Base-by-base conservation (phyloP, 2,113 vertebrate species). In the Prinia subflava region DNA sequence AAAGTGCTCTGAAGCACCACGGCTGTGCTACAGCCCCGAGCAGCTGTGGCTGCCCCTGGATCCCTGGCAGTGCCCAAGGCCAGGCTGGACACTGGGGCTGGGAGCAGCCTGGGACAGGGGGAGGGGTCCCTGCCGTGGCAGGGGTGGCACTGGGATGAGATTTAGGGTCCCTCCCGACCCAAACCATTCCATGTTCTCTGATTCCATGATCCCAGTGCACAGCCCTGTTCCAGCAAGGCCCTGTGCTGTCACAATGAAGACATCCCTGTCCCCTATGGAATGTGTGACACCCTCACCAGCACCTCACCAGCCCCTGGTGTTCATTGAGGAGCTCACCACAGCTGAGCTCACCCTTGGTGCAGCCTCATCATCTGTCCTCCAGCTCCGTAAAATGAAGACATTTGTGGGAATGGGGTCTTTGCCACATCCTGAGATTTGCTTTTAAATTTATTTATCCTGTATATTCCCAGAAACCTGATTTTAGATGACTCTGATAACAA, bases 261-360 rank as follows among this genome's bases (percentile, higher is more conserved):
- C 9, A 9, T 4, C 28, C 1, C 33, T 68, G 62, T 65, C 7
- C 3, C 33, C 15, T 15, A 0, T 30, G 53, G 71, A 22, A 3
- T 11, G 27, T 52, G 60, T 49, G 46, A 33, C 37, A 27, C 9
- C 4, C 17, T 7, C 64, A 18, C 49, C 55, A 60, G 18, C 73
- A 31, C 15, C 5, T 0, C 67, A 35, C 3, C 62, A 79, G 23
- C 39, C n/a, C 33, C 52, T 5, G 11, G 46, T 25, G 37, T 21
- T 37, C 27, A 31, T 2, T 12, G 56, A 49, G 27, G 28, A 53
- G 16, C 64, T 77, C 76, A 31, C 3, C 27, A 15, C 14, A 5
- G 33, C 8, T 0, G 4, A 59, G 30, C 30, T 69, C 41, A 46
- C 24, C 42, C 11, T 17, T 41, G 9, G 5, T 25, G 10, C 49